These are phyloP conservation scores for Eumaeus atala DNA, from an alignment of 1,140 invertebrate species.

Conservation along the genomic window DNA sequence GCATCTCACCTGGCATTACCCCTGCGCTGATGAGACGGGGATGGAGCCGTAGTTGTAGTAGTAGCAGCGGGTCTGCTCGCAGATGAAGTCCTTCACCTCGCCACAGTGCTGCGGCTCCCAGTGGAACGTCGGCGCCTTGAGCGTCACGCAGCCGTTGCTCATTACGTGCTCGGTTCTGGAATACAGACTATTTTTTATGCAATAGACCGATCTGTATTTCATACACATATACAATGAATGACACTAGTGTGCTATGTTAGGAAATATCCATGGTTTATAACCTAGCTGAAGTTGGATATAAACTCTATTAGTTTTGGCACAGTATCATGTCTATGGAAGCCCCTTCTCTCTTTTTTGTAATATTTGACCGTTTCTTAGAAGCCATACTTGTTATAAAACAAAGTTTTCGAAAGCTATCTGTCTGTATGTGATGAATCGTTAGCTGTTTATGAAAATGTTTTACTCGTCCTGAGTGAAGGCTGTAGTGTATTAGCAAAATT, in stretches of 20 bases:
- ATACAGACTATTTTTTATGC: slow-evolving; percentile 65
- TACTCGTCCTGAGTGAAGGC: too few relatives aligned
- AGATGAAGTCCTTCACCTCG: slow-evolving; percentile 90
- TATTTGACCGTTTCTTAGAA: too few relatives aligned
- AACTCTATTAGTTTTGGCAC: too few relatives aligned
- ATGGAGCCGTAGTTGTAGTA: slow-evolving; percentile 93
- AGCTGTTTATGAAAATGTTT: too few relatives aligned
- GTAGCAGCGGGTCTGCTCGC: slow-evolving; percentile 91
- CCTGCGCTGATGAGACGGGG: slow-evolving; percentile 89
- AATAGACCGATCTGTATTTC: slow-evolving; percentile 24
- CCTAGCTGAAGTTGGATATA: too few relatives aligned
- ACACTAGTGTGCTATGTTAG: not conserved
- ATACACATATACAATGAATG: too few relatives aligned
- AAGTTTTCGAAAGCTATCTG: too few relatives aligned
- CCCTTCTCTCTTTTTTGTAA: too few relatives aligned
- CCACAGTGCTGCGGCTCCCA: slow-evolving; percentile 89
- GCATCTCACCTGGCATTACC: slow-evolving; percentile 82
- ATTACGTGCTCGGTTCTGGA: slow-evolving; percentile 74
- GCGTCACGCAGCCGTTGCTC: slow-evolving; percentile 83
- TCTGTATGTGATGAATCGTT: too few relatives aligned
- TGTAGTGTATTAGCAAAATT: too few relatives aligned
- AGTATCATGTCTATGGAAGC: too few relatives aligned
- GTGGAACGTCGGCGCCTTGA: slow-evolving; percentile 82
- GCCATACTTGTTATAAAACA: too few relatives aligned
- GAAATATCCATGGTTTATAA: not conserved